Conservation (phyloP, 2,888 invertebrate genomes). For the Rotaria magnacalcarata region DNA sequence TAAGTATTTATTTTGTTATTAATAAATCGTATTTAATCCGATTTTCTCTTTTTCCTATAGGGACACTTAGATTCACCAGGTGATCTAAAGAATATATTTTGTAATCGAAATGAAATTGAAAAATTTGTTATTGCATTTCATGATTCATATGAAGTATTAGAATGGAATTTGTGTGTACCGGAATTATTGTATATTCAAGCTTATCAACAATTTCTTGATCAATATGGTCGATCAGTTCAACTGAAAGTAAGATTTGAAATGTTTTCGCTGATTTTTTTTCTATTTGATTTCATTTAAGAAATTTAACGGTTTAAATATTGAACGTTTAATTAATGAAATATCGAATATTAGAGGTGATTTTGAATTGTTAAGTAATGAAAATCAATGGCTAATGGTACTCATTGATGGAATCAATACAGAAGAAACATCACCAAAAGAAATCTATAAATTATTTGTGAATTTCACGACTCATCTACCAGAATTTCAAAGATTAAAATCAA, state of each 20-base stretch:
- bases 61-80: not conserved
- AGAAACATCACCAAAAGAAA: not conserved
- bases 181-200: not conserved
- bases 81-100: not conserved
- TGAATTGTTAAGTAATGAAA: not conserved
- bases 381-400: not conserved
- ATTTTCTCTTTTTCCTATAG: not conserved
- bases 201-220: not conserved
- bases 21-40: too few species aligned
- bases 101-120: not conserved
- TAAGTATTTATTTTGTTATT: not conserved
- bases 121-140: not conserved
- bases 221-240: not conserved
- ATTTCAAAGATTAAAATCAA: not conserved
- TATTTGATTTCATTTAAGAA: not conserved
- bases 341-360: not conserved
- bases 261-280: not conserved
- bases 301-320: not conserved
- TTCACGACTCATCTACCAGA: not conserved
- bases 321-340: slow-evolving; percentile 5
- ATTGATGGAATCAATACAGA: not conserved
- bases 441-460: not conserved
- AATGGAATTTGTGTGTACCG: not conserved
- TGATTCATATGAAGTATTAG: not conserved
- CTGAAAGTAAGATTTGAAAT: not conserved